phyloP scores from a whole-genome alignment of 1,140 invertebrate species.

The Drosophila dunni region DNA sequence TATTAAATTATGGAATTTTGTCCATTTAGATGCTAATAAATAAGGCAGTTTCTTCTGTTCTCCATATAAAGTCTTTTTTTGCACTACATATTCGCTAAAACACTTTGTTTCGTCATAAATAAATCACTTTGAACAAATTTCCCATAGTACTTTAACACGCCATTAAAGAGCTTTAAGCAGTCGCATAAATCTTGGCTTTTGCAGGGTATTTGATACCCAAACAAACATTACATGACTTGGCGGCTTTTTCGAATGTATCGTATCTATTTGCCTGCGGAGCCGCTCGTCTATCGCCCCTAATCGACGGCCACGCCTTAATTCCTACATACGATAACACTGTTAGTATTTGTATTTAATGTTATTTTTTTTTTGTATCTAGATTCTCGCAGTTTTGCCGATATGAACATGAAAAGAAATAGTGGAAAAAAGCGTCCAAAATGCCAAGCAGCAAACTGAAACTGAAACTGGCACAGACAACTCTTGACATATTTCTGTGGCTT shows the following conservation, averaged over 20 bases:
- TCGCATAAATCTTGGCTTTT: not conserved
- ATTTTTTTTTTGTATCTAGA: conserved; percentile 27
- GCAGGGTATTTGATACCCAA: conserved; percentile 15
- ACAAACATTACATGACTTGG: conserved; percentile 30
- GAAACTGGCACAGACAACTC: conserved; percentile 63
- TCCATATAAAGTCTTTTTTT: too few relatives aligned
- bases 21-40: too few relatives aligned
- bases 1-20: too few relatives aligned
- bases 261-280: not conserved
- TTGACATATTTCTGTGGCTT: conserved; percentile 57
- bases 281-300: conserved; percentile 32
- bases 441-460: not conserved
- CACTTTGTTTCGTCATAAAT: too few relatives aligned
- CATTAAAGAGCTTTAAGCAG: too few relatives aligned
- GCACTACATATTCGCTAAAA: too few relatives aligned
- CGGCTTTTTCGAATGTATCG: conserved; percentile 30
- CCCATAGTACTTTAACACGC: too few relatives aligned
- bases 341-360: conserved; percentile 14
- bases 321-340: conserved; percentile 28
- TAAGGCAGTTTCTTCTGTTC: too few relatives aligned
- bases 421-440: conserved; percentile 20
- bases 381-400: conserved; percentile 33
- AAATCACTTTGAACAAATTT: too few relatives aligned
- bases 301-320: conserved; percentile 40
- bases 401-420: conserved; percentile 4